Base-by-base conservation (phyloP, 2,113 vertebrate genomes). In the Leucoraja erinaceus region DNA sequence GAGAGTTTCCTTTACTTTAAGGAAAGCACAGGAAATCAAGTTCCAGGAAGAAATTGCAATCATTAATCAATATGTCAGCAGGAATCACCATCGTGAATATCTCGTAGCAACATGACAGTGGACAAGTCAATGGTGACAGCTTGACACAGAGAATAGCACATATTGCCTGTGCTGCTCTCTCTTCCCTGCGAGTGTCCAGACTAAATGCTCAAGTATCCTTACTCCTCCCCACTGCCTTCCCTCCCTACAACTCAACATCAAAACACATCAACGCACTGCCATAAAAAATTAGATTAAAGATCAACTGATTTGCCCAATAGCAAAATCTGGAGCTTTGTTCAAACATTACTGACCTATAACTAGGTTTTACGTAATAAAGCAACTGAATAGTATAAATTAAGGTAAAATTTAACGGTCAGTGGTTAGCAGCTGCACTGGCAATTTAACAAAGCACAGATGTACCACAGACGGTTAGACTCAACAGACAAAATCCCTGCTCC, bases 241-340 rank as follows among this genome's bases (percentile, higher is more conserved):
- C 16, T 54, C 66, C 66, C 18, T 14, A n/a, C 14, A 38, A 61
- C 66, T 74, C n/a, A 91, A 91, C 68, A 22, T 91, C 66, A 91
- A 47, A 91, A 33, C 90, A 91, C 33, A 72, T 38, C 31, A 3
- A 25, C 66, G 54, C 20, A 28, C 20, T 74, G 31, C 90, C 90
- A 47, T 54, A 47, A 86, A 54, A 72, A 77, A 77, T 77, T 1
- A 78, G 81, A 68, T 25, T 91, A 74, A 91, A 72, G 66, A 33
- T 72, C 66, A 91, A 54, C 66, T 91, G 66, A 14, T 91, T 91
- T 91, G 66, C 68, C 68, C 66, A 91, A 28, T 54, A 91, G 68
- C 86, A 91, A 72, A 91, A 38, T 70, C 90, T 72, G 63, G 90
- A 91, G 72, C 33, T 28, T 91, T 68, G 54, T 20, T 72, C 66